Conservation (phyloP, 2,797 vertebrate species). For the Phalloptychus januarius region DNA sequence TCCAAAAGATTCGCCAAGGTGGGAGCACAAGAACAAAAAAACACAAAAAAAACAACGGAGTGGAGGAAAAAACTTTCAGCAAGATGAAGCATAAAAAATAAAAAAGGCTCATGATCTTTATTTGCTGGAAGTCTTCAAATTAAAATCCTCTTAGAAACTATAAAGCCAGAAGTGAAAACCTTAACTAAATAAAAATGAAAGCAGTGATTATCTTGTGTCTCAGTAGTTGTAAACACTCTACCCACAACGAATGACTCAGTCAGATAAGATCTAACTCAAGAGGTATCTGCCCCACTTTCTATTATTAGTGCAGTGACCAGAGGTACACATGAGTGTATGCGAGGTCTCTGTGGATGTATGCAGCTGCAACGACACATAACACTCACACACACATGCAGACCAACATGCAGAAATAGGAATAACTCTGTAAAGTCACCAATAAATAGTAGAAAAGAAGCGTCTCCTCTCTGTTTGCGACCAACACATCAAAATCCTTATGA, state of each 20-base stretch:
- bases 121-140: conserved; percentile 29
- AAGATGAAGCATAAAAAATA: conserved; percentile 21
- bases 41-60: background rate
- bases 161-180: background rate
- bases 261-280: conserved; percentile 67
- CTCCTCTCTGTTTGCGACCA: background rate
- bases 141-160: conserved; percentile 3
- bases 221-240: conserved; percentile 20
- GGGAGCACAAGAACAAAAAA: conserved; percentile 1
- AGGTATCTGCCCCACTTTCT: conserved; percentile 81
- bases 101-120: conserved; percentile 8
- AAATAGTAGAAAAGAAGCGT: background rate
- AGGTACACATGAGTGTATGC: conserved; percentile 46
- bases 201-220: background rate
- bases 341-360: conserved; percentile 36
- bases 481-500: background rate
- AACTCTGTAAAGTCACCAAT: conserved; percentile 1
- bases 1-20: conserved; percentile 30
- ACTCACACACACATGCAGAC: conserved; percentile 13
- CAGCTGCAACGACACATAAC: conserved; percentile 30
- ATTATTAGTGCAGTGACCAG: conserved; percentile 73
- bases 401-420: conserved; percentile 14
- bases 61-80: conserved; percentile 9
- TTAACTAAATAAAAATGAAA: conserved; percentile 1
- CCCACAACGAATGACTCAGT: conserved; percentile 37